phyloP scores from a whole-genome alignment of 2,888 invertebrate genomes.

The Chydorus sphaericus region DNA sequence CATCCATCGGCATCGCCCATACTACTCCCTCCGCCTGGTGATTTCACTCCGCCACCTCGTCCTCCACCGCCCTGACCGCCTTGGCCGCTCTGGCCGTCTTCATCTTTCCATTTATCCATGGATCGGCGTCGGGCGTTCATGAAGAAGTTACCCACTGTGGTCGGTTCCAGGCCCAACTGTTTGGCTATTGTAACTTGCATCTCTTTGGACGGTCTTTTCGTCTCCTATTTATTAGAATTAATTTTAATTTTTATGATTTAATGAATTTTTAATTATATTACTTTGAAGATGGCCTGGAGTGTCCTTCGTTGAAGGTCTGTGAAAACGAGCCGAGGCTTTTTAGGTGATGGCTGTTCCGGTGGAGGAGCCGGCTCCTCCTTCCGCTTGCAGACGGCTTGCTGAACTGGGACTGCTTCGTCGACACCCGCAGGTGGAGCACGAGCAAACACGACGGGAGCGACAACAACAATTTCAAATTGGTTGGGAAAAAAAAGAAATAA shows the following conservation, averaged over 20 bases:
- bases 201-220: constrained; percentile 96
- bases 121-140: constrained; percentile 98
- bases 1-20: background rate
- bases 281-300: constrained; percentile 99
- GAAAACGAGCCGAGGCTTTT: constrained; percentile 99
- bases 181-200: constrained; percentile 99
- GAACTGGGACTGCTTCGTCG: background rate
- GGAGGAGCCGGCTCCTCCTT: constrained; percentile 74
- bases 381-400: constrained; percentile 94
- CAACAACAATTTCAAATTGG: too few species aligned
- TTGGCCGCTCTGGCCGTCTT: too few species aligned
- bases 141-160: constrained; percentile 98
- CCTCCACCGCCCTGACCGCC: too few species aligned
- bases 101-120: constrained; percentile 97
- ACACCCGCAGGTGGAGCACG: too few species aligned
- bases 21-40: constrained; percentile 7
- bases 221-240: constrained; percentile 53
- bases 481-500: too few species aligned
- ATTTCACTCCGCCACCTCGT: constrained; percentile 15
- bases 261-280: constrained; percentile 27
- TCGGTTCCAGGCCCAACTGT: constrained; percentile 89
- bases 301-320: constrained; percentile 99
- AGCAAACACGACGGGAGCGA: too few species aligned
- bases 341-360: constrained; percentile 68
- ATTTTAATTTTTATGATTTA: constrained; percentile 10